Conservation (phyloP, 64 coral and sea anemone species). For the Montipora capricornis region DNA sequence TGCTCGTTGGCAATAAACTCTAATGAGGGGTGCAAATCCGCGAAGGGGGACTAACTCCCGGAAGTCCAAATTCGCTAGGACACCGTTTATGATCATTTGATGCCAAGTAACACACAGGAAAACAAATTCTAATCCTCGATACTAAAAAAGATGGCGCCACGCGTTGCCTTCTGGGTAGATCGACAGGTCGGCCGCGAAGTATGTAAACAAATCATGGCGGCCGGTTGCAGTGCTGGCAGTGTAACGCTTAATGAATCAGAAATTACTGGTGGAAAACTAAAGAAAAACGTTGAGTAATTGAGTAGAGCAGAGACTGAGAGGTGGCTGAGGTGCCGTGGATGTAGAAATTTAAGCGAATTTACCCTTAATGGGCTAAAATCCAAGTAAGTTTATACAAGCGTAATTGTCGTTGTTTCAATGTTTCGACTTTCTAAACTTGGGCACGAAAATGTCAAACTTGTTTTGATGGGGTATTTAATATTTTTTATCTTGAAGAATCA, state of each 20-base stretch:
- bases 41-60: no score
- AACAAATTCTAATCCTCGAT: no score
- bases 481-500: constrained; percentile 43
- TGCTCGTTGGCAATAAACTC: no score
- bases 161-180: neutral
- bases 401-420: constrained; percentile 11
- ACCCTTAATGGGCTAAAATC: constrained; percentile 52
- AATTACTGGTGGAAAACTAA: constrained; percentile 63
- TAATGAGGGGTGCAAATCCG: no score
- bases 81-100: no score
- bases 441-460: neutral
- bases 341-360: constrained; percentile 56
- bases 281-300: constrained; percentile 56
- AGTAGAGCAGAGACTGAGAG: constrained; percentile 49
- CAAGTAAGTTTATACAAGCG: constrained; percentile 54
- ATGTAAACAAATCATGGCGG: constrained; percentile 56
- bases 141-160: no score
- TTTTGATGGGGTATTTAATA: no score
- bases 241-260: constrained; percentile 49
- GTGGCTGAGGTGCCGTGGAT: constrained; percentile 59
- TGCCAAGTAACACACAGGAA: no score
- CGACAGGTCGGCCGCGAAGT: neutral
- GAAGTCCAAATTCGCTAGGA: no score
- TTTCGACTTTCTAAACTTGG: constrained; percentile 22
- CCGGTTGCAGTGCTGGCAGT: neutral